These are phyloP conservation scores for Leucoma salicis DNA, from an alignment of 2,888 invertebrate species.

Conservation along the genomic window DNA sequence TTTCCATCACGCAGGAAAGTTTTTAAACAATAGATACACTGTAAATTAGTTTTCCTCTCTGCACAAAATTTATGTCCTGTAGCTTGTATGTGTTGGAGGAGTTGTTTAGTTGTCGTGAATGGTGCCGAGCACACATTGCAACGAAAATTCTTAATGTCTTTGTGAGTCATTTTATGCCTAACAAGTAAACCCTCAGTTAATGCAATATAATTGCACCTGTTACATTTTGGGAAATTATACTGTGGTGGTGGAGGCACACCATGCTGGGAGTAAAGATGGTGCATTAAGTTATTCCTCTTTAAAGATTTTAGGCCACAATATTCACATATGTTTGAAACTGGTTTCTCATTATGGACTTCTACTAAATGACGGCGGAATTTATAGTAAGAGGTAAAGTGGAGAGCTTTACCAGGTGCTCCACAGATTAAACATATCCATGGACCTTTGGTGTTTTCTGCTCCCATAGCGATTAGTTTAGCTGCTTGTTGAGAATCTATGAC, in stretches of 20 bases:
- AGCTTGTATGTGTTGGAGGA: slow-evolving; percentile 78
- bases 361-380: slow-evolving; percentile 91
- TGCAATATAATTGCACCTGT: slow-evolving; percentile 88
- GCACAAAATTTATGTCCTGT: slow-evolving; percentile 78
- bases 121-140: slow-evolving; percentile 82
- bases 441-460: slow-evolving; percentile 85
- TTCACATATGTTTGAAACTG: slow-evolving; percentile 90
- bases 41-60: slow-evolving; percentile 71
- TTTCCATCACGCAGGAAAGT: slow-evolving; percentile 86
- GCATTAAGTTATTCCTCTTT: slow-evolving; percentile 87
- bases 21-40: slow-evolving; percentile 89
- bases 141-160: slow-evolving; percentile 66
- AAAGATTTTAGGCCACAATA: slow-evolving; percentile 90
- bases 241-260: slow-evolving; percentile 87
- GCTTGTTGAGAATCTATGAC: slow-evolving; percentile 84
- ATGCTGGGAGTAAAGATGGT: slow-evolving; percentile 91
- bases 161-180: slow-evolving; percentile 86
- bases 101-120: slow-evolving; percentile 64
- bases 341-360: slow-evolving; percentile 89
- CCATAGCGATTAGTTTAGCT: slow-evolving; percentile 81
- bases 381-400: slow-evolving; percentile 89
- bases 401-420: slow-evolving; percentile 84
- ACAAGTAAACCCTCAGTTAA: slow-evolving; percentile 86
- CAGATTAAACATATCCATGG: slow-evolving; percentile 93
- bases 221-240: slow-evolving; percentile 90